Percentiles rank a stretch among this genome's conserved stretches.
These are phyloP conservation scores for Oryzias dopingdopingensis DNA, from an alignment of 2,797 vertebrate species.

Conservation along the genomic window DNA sequence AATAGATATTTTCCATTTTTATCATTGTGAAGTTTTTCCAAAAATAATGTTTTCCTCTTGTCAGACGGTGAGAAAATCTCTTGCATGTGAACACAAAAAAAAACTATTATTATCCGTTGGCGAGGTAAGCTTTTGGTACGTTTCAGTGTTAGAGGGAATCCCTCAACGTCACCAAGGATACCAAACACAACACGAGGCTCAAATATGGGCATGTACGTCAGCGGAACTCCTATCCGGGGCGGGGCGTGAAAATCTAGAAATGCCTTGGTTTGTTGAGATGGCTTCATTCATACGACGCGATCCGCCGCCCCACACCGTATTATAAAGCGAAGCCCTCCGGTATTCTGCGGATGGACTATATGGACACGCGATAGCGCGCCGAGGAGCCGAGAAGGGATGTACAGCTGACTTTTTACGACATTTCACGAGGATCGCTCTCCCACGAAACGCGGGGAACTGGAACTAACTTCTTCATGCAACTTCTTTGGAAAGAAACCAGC, in stretches of 20 bases:
- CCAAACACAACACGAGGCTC: slow-evolving; percentile 91
- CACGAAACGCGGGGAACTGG: slow-evolving; percentile 63
- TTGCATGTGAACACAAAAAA: slow-evolving; percentile 55
- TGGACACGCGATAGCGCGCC: slow-evolving; percentile 70
- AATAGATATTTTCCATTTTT: slow-evolving; percentile 59
- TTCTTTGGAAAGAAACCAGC: slow-evolving; percentile 81
- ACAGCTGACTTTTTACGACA: slow-evolving; percentile 43
- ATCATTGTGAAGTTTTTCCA: slow-evolving; percentile 28
- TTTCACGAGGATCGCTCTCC: slow-evolving; percentile 30
- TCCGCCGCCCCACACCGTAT: slow-evolving; percentile 63
- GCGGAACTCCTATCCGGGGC: slow-evolving; percentile 86
- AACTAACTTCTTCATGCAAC: slow-evolving; percentile 83
- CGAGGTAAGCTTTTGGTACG: slow-evolving; percentile 74
- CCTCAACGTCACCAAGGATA: slow-evolving; percentile 98
- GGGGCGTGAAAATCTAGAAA: slow-evolving; percentile 72
- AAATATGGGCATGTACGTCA: slow-evolving; percentile 98
- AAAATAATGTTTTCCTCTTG: slow-evolving; percentile 54
- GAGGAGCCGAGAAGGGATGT: slow-evolving; percentile 20
- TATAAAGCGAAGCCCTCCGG: slow-evolving; percentile 33
- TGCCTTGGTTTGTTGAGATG: slow-evolving; percentile 58
- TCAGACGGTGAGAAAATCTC: slow-evolving; percentile 77
- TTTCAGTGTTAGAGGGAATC: slow-evolving; percentile 91
- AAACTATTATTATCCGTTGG: slow-evolving; percentile 83
- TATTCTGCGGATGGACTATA: slow-evolving; percentile 55
- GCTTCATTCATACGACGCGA: slow-evolving; percentile 92